Conservation (phyloP, 2,797 vertebrate species). For the Ptychobarbus kaznakovi region DNA sequence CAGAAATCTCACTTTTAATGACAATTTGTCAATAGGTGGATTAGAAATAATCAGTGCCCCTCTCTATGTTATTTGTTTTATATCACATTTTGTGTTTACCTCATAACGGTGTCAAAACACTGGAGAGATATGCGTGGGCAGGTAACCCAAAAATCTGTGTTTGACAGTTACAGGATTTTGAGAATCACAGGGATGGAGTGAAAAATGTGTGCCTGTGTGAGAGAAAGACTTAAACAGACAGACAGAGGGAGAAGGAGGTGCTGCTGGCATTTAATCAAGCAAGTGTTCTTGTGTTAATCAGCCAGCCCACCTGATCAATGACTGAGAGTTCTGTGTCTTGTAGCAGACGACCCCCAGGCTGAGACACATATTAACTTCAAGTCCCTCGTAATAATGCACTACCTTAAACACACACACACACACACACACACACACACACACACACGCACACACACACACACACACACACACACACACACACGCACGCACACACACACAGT, state of each 20-base stretch:
- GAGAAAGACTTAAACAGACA: constrained; percentile 27
- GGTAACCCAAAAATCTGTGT: constrained; percentile 32
- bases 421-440: neutral
- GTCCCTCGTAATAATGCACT: constrained; percentile 1
- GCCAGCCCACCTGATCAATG: constrained; percentile 63
- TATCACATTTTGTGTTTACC: neutral
- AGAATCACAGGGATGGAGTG: constrained; percentile 35
- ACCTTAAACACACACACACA: neutral
- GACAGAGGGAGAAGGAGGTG: constrained; percentile 32
- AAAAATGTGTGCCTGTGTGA: constrained; percentile 19
- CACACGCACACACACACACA: too few species aligned
- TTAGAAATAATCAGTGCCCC: neutral
- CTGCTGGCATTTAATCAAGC: constrained; percentile 53
- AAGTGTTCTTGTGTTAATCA: constrained; percentile 55
- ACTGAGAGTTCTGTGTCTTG: constrained; percentile 52
- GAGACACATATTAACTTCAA: constrained; percentile 54
- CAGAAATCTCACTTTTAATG: neutral
- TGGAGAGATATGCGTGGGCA: constrained; percentile 21
- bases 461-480: too few species aligned
- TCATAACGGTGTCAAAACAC: constrained; percentile 21
- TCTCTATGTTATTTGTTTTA: neutral
- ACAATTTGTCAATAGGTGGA: constrained; percentile 6
- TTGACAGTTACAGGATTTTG: constrained; percentile 41
- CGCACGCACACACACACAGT: neutral
- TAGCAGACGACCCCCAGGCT: constrained; percentile 46